A percentile compares a stretch with the other conserved stretches of the same genome.
Evolutionary conservation across 2,113 vertebrate species (phyloP).

Genomic region (Philantomba maxwellii): DNA sequence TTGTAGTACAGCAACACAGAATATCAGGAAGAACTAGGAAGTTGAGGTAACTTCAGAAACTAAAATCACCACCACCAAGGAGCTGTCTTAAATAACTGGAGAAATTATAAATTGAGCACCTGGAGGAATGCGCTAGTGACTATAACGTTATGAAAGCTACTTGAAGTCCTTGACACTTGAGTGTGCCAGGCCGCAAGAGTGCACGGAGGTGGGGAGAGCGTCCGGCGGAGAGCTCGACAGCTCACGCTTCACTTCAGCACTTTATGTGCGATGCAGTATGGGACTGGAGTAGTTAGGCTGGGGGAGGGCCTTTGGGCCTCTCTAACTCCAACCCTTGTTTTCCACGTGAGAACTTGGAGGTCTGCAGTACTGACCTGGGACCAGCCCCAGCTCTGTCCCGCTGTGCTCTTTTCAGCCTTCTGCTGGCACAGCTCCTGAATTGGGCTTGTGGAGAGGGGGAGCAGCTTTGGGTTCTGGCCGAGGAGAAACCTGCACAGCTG

Average conservation of each 20-base stretch:
- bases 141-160: background rate
- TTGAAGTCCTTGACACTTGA: background rate
- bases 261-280: background rate
- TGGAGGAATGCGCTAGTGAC: background rate
- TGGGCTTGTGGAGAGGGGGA: background rate
- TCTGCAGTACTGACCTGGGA: background rate
- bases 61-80: background rate
- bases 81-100: background rate
- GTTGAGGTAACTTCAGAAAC: background rate
- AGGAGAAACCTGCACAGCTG: background rate
- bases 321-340: background rate
- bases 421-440: background rate
- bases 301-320: background rate
- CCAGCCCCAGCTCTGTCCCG: too few relatives aligned
- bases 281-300: background rate
- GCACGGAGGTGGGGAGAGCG: fast-evolving
- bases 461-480: background rate
- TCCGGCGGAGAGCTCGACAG: background rate
- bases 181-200: background rate
- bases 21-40: background rate
- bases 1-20: background rate
- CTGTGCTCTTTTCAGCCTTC: background rate
- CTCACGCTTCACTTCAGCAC: background rate
- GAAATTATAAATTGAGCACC: background rate
- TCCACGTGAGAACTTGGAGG: background rate